These are phyloP conservation scores for Macrosteles quadrilineatus DNA, from an alignment of 1,140 invertebrate genomes.

Conservation along the genomic window DNA sequence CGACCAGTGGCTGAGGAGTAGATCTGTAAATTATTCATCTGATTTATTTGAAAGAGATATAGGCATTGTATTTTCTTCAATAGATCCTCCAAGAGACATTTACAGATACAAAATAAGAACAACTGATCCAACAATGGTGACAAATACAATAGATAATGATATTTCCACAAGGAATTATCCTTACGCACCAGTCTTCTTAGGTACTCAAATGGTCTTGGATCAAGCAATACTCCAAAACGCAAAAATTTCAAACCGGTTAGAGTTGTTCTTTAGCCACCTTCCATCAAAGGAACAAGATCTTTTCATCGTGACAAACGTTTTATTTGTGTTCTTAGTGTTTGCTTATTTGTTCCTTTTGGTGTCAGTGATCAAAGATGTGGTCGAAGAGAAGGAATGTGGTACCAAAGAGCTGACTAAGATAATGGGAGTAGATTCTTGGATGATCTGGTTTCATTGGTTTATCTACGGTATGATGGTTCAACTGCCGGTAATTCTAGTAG, in stretches of 20 bases:
- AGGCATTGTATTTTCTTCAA: too few relatives aligned
- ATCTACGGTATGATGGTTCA: slow-evolving; percentile 59
- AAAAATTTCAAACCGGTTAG: neutral
- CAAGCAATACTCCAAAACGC: neutral
- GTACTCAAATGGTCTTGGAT: neutral
- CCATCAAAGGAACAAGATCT: neutral
- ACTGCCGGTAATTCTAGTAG: neutral
- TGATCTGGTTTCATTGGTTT: slow-evolving; percentile 67
- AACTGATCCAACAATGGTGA: neutral
- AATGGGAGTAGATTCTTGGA: slow-evolving; percentile 64
- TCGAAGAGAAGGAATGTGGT: slow-evolving; percentile 48
- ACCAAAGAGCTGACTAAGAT: slow-evolving; percentile 69
- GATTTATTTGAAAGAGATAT: neutral
- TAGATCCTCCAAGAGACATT: neutral
- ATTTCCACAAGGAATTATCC: too few relatives aligned
- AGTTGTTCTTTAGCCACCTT: neutral
- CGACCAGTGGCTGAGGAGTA: neutral
- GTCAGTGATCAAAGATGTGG: neutral
- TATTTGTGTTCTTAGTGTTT: neutral
- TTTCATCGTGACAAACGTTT: neutral
- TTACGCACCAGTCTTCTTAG: neutral
- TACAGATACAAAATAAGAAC: slow-evolving; percentile 4
- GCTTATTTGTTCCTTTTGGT: neutral
- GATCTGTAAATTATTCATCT: neutral
- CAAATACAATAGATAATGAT: neutral